Evolutionary conservation across 2,113 vertebrate genomes (phyloP).

Genomic region (Lucifuga dentata): DNA sequence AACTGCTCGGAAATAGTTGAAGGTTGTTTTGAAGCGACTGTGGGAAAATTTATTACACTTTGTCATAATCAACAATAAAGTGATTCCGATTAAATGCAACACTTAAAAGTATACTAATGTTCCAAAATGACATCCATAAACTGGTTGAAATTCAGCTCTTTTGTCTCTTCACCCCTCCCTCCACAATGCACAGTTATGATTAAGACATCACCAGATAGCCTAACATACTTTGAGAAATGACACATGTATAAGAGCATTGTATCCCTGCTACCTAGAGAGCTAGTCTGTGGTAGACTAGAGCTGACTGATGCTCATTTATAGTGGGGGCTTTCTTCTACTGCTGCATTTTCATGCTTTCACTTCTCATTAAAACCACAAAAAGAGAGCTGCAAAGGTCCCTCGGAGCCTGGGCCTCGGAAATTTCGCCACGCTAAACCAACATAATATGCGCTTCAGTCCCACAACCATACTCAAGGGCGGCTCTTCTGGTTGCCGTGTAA

Average conservation of each 20-base stretch:
- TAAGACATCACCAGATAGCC: constrained; percentile 63
- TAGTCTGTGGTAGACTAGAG: constrained; percentile 27
- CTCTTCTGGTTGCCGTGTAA: constrained; percentile 72
- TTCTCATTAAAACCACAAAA: constrained; percentile 79
- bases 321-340: constrained; percentile 55
- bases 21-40: too few species aligned
- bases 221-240: constrained; percentile 57
- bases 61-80: too few species aligned
- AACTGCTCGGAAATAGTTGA: too few species aligned
- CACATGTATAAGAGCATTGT: constrained; percentile 63
- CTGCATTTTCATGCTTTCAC: constrained; percentile 77
- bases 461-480: constrained; percentile 65
- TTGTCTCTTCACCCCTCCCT: background rate
- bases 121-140: too few species aligned
- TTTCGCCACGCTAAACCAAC: constrained; percentile 66
- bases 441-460: constrained; percentile 71
- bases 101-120: too few species aligned
- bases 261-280: constrained; percentile 29
- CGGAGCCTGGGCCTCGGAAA: constrained; percentile 53
- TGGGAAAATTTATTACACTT: too few species aligned
- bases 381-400: constrained; percentile 64
- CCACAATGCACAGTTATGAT: constrained; percentile 62
- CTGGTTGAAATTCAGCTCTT: too few species aligned
- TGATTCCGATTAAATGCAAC: too few species aligned
- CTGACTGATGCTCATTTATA: constrained; percentile 61